Conservation (phyloP, 2,888 invertebrate genomes). For the Limnephilus lunatus region DNA sequence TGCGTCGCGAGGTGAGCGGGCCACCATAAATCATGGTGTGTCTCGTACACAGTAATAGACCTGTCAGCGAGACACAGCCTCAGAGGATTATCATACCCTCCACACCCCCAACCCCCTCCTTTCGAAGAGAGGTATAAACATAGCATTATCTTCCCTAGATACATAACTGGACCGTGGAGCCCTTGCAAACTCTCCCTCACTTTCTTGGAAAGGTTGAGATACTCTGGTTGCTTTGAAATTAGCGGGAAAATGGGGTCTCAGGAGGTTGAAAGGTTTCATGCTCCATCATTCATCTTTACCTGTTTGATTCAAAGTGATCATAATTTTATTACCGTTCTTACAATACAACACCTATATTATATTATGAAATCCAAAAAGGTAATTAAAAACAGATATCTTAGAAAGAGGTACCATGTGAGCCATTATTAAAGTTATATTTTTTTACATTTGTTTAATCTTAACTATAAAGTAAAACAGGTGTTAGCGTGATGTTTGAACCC, state of each 20-base stretch:
- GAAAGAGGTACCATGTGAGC: background rate
- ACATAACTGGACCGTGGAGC: constrained; percentile 10
- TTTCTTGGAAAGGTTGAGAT: background rate
- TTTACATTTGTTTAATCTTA: no score
- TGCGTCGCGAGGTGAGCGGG: constrained; percentile 40
- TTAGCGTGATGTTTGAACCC: background rate
- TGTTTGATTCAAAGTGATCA: background rate
- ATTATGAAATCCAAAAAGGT: background rate
- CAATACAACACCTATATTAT: background rate
- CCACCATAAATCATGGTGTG: constrained; percentile 64
- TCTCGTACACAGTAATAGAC: constrained; percentile 65
- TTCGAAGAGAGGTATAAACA: constrained; percentile 31
- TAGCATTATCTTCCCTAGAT: constrained; percentile 40
- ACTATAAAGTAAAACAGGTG: no score
- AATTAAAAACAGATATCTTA: background rate
- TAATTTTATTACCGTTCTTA: background rate
- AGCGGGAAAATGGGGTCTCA: background rate
- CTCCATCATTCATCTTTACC: background rate
- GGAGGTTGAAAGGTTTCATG: background rate
- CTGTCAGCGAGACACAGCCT: constrained; percentile 62
- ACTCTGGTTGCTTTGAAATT: constrained; percentile 23
- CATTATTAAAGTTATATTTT: background rate
- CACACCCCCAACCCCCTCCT: background rate
- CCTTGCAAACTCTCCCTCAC: background rate
- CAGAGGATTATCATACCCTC: constrained; percentile 57